Evolutionary conservation across 2,888 invertebrate genomes (phyloP).

Genomic region (Apodemia zela): DNA sequence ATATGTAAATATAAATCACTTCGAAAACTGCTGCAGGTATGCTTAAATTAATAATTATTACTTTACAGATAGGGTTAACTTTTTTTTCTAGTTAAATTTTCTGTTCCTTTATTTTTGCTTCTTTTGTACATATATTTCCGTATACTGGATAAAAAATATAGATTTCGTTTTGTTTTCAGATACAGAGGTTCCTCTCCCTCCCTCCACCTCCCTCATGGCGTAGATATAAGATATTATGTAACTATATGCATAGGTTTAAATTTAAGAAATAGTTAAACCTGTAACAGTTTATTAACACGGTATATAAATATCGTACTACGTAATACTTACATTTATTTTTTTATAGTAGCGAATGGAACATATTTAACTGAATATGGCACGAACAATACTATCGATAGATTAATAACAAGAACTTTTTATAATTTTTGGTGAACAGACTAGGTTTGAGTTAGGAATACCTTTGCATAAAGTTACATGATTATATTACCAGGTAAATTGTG

Average conservation of each 20-base stretch:
- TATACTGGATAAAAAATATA: background rate
- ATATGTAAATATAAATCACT: too few relatives aligned
- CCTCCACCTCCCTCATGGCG: constrained; percentile 2
- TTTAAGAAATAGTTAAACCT: background rate
- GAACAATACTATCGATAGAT: too few relatives aligned
- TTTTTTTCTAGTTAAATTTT: too few relatives aligned
- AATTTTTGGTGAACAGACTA: too few relatives aligned
- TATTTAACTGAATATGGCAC: too few relatives aligned
- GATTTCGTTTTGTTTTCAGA: constrained; percentile 4
- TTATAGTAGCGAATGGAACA: too few relatives aligned
- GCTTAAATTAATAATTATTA: too few relatives aligned
- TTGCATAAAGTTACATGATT: constrained; percentile 1
- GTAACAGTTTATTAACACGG: background rate
- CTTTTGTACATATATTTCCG: background rate
- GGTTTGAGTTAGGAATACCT: background rate
- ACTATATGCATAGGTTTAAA: background rate
- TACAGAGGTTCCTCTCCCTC: constrained; percentile 9
- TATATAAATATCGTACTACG: too few relatives aligned
- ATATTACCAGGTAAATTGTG: constrained; percentile 7
- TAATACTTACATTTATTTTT: too few relatives aligned
- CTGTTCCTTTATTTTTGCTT: background rate
- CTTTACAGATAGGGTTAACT: too few relatives aligned
- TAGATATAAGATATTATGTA: constrained; percentile 4
- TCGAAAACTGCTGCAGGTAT: too few relatives aligned
- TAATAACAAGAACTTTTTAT: too few relatives aligned